Percentiles rank a stretch among this genome's conserved stretches.
These are phyloP conservation scores for Phainopepla nitens DNA, from an alignment of 2,113 vertebrate genomes.

Conservation along the genomic window DNA sequence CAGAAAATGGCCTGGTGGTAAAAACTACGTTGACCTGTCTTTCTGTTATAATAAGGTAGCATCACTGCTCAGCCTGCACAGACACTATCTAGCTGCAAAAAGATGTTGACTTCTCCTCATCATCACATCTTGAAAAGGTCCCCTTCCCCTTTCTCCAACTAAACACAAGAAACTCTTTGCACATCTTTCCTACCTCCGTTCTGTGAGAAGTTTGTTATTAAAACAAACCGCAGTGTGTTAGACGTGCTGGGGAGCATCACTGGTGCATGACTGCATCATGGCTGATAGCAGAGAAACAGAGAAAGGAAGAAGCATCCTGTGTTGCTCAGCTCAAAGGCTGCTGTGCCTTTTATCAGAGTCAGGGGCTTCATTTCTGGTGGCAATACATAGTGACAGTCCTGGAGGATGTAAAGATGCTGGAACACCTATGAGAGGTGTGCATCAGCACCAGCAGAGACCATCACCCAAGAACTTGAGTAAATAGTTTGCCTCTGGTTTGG, in stretches of 20 bases:
- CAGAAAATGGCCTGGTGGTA: background rate
- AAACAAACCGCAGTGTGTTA: background rate
- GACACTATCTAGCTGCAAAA: background rate
- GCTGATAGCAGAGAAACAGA: background rate
- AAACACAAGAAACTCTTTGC: background rate
- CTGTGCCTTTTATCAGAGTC: background rate
- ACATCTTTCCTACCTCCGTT: background rate
- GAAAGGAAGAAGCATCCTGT: background rate
- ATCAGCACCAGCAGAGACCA: background rate
- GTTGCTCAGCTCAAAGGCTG: background rate
- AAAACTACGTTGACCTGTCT: background rate
- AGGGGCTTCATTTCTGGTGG: background rate
- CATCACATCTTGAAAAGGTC: background rate
- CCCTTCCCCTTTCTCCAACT: background rate
- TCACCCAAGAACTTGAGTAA: background rate
- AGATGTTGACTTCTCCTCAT: background rate
- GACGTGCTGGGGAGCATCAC: background rate
- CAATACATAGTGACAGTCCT: accelerated
- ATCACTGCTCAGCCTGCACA: background rate
- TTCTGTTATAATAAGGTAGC: background rate
- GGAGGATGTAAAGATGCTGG: background rate
- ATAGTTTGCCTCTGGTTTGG: background rate
- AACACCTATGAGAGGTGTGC: background rate
- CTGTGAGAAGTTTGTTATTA: background rate
- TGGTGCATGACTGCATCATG: background rate